Conservation (phyloP, 2,888 invertebrate genomes). For the Oscheius onirici region DNA sequence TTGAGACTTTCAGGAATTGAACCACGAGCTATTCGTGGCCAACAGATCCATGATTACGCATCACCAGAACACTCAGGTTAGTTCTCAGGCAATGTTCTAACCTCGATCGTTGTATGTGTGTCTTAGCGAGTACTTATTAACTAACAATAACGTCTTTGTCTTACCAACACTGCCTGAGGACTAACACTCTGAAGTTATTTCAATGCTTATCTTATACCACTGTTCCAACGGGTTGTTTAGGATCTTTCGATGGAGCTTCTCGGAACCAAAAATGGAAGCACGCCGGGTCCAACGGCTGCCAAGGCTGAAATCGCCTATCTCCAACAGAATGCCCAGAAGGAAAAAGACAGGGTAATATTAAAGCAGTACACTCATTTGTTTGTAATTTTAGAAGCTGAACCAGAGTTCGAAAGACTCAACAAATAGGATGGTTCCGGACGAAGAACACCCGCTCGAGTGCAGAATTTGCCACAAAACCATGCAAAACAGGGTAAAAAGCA, state of each 20-base stretch:
- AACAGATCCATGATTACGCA: conserved; percentile 39
- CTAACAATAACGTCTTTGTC: conserved; percentile 27
- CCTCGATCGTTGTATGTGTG: neutral
- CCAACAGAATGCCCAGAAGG: conserved; percentile 45
- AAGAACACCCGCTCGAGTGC: conserved; percentile 68
- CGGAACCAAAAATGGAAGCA: conserved; percentile 65
- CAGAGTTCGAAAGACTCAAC: neutral
- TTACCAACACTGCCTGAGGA: conserved; percentile 32
- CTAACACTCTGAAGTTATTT: conserved; percentile 21
- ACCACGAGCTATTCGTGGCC: conserved; percentile 55
- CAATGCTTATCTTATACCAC: neutral
- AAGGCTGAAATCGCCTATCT: conserved; percentile 57
- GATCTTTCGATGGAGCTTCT: conserved; percentile 70
- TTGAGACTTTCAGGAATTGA: conserved; percentile 45
- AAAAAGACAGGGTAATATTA: conserved; percentile 36
- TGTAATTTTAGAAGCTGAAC: conserved; percentile 8
- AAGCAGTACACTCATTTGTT: neutral
- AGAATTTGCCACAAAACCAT: conserved; percentile 68
- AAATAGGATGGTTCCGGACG: conserved; percentile 40
- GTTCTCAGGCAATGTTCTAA: conserved; percentile 35
- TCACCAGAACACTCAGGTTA: conserved; percentile 28
- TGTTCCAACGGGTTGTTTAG: conserved; percentile 36
- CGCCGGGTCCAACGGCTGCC: conserved; percentile 68
- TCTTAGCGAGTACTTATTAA: neutral
- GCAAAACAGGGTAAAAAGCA: conserved; percentile 56